phyloP scores from a whole-genome alignment of 1,140 invertebrate genomes.

The Phocides pigmalion region DNA sequence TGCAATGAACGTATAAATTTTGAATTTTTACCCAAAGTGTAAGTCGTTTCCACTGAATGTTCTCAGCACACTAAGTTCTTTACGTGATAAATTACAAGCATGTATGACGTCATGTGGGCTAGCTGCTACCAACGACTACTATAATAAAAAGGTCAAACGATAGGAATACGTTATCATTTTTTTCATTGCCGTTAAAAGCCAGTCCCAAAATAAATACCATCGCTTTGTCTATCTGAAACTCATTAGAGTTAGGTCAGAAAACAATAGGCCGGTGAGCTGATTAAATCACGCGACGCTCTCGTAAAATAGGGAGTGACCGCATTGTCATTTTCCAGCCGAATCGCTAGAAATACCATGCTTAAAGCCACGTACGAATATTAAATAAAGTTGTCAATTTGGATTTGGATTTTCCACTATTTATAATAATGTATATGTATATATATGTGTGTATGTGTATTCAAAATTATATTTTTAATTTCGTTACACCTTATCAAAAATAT shows the following conservation, averaged over 20 bases:
- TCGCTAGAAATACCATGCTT: constrained; percentile 1
- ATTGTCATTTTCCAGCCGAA: neutral
- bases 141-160: constrained; percentile 15
- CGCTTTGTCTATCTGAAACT: constrained; percentile 25
- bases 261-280: constrained; percentile 7
- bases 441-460: too few relatives aligned
- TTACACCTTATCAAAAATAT: too few relatives aligned
- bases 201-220: constrained; percentile 16
- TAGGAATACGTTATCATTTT: constrained; percentile 12
- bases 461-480: too few relatives aligned
- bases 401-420: too few relatives aligned
- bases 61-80: too few relatives aligned
- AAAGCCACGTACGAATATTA: neutral
- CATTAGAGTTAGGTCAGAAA: constrained; percentile 12
- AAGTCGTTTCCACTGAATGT: too few relatives aligned
- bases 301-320: constrained; percentile 13
- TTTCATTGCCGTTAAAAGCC: constrained; percentile 5
- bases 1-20: too few relatives aligned
- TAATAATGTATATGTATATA: too few relatives aligned
- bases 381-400: too few relatives aligned
- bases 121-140: neutral
- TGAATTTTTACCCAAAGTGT: too few relatives aligned
- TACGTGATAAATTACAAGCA: too few relatives aligned
- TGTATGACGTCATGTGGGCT: neutral
- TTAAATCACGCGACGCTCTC: constrained; percentile 30